A percentile compares a stretch with the other conserved stretches of the same genome.
Evolutionary conservation across 2,113 vertebrate genomes (phyloP).

Genomic region (Trichomycterus rosablanca): DNA sequence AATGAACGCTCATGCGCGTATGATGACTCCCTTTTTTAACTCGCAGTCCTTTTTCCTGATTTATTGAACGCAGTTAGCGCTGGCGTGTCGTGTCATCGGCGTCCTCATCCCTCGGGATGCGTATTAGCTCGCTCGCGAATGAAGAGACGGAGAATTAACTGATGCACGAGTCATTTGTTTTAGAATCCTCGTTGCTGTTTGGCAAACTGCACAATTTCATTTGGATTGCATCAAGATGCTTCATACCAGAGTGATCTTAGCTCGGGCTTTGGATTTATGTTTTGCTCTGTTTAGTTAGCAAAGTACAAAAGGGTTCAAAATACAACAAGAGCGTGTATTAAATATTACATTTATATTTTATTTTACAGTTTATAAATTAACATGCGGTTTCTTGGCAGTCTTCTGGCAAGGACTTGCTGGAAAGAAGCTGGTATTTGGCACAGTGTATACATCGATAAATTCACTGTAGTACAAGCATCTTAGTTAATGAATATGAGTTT

Average conservation of each 20-base stretch:
- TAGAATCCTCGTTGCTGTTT: neutral
- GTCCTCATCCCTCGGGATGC: neutral
- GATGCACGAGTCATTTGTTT: constrained; percentile 2
- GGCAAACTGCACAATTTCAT: no score
- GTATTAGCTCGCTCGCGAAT: neutral
- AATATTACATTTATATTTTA: no score
- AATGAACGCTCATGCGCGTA: constrained; percentile 49
- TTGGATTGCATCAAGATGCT: neutral
- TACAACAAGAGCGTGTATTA: no score
- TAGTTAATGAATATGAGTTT: no score
- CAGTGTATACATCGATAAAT: no score
- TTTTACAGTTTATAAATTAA: no score
- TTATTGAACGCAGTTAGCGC: constrained; percentile 22
- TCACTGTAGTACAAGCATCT: no score
- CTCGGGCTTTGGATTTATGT: neutral
- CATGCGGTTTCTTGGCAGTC: no score
- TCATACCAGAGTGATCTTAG: neutral
- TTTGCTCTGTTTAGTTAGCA: no score
- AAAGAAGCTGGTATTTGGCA: no score
- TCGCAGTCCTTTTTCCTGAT: constrained; percentile 24
- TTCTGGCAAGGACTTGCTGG: no score
- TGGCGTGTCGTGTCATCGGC: constrained; percentile 7
- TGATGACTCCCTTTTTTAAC: constrained; percentile 44
- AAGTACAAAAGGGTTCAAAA: no score
- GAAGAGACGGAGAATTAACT: constrained; percentile 9